phyloP scores from a whole-genome alignment of 2,888 invertebrate genomes.

The Camponotus fellah region DNA sequence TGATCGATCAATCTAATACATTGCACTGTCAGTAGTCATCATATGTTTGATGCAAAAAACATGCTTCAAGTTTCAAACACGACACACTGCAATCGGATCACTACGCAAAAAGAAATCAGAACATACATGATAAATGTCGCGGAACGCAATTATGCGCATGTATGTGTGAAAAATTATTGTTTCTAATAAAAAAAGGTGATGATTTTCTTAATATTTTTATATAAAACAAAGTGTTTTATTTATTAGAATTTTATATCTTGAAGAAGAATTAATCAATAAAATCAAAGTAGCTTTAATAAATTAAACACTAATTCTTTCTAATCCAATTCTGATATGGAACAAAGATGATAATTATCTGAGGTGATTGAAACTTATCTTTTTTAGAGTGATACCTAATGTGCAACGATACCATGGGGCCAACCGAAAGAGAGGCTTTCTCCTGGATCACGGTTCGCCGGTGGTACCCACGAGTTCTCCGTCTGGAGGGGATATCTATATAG shows the following conservation, averaged over 20 bases:
- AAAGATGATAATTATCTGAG: neutral
- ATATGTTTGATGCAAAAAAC: slow-evolving; percentile 8
- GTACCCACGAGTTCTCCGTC: slow-evolving; percentile 54
- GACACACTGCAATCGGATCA: slow-evolving; percentile 26
- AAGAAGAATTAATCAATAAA: neutral
- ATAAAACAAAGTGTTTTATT: neutral
- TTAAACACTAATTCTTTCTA: neutral
- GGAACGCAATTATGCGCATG: neutral
- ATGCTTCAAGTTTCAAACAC: slow-evolving; percentile 22
- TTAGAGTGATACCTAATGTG: neutral
- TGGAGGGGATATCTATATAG: slow-evolving; percentile 83
- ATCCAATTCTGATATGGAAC: neutral
- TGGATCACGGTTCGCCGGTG: slow-evolving; percentile 73
- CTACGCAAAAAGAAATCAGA: slow-evolving; percentile 20
- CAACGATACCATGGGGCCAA: slow-evolving; percentile 56
- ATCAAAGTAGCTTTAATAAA: neutral
- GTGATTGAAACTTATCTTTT: neutral
- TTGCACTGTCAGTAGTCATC: neutral
- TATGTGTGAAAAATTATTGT: slow-evolving; percentile 17
- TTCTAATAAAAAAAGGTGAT: neutral
- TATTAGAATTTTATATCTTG: neutral
- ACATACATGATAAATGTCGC: slow-evolving; percentile 16
- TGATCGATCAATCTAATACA: slow-evolving; percentile 33
- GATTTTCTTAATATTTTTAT: neutral
- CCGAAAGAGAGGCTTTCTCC: slow-evolving; percentile 80